Percentiles rank a stretch among this genome's conserved stretches.
phyloP scores from a whole-genome alignment of 2,888 invertebrate genomes.

The Lasioglossum oenotherae region DNA sequence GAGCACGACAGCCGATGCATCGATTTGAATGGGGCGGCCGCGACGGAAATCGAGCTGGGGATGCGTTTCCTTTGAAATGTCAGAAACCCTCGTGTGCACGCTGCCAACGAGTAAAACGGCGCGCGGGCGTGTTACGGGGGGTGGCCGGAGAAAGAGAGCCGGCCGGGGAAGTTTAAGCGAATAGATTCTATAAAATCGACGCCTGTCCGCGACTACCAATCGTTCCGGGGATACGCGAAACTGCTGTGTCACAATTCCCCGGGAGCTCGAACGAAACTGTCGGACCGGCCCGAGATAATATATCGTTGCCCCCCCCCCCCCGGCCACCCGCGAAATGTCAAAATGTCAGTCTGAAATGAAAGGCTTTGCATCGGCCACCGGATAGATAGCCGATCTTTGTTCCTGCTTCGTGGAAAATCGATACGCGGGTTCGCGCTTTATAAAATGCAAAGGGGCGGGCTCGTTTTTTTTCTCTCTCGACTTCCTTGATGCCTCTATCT shows the following conservation, averaged over 20 bases:
- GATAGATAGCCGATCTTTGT: slow-evolving; percentile 21
- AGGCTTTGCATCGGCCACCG: slow-evolving; percentile 1
- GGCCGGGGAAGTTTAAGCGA: slow-evolving; percentile 18
- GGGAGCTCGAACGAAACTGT: slow-evolving; percentile 11
- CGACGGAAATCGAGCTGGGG: slow-evolving; percentile 63
- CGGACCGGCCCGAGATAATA: slow-evolving; percentile 42
- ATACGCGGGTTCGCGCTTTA: slow-evolving; percentile 7
- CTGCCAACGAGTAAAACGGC: neutral
- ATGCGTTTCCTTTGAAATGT: slow-evolving; percentile 59
- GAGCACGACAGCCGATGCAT: slow-evolving; percentile 50
- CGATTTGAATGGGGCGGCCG: slow-evolving; percentile 54
- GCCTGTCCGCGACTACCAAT: slow-evolving; percentile 36
- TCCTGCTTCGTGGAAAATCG: neutral
- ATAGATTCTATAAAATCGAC: slow-evolving; percentile 51
- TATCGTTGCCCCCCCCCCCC: slow-evolving; percentile 17
- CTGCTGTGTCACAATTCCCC: slow-evolving; percentile 24
- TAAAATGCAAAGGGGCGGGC: neutral
- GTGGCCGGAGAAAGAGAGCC: neutral
- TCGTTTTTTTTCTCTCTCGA: neutral
- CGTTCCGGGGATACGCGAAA: slow-evolving; percentile 19
- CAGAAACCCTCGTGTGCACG: slow-evolving; percentile 51
- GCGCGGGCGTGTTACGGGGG: neutral
- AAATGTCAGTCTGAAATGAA: slow-evolving; percentile 31
- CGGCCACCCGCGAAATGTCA: slow-evolving; percentile 25
- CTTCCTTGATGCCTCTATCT: neutral